These are phyloP conservation scores for Aricia agestis DNA, from an alignment of 1,140 invertebrate genomes.

Conservation along the genomic window DNA sequence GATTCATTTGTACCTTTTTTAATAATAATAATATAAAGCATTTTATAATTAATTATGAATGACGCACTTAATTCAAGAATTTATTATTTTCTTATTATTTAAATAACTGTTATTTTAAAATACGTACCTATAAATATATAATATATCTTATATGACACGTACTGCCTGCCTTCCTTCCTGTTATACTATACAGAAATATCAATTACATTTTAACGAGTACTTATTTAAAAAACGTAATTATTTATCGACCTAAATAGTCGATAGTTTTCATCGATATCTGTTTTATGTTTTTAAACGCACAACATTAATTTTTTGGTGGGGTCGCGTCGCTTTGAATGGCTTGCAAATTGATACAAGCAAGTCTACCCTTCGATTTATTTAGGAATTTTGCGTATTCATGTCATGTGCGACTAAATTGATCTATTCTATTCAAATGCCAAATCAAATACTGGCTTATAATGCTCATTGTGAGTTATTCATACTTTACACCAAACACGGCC, in stretches of 20 bases:
- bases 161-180: too few relatives aligned
- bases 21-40: too few relatives aligned
- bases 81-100: too few relatives aligned
- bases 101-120: too few relatives aligned
- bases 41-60: too few relatives aligned
- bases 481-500: background rate
- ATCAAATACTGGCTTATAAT: conserved; percentile 35
- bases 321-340: conserved; percentile 11
- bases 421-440: conserved; percentile 39
- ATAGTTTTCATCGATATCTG: background rate
- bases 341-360: conserved; percentile 16
- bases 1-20: too few relatives aligned
- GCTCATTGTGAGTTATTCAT: conserved; percentile 19
- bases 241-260: background rate
- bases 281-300: background rate
- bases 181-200: too few relatives aligned
- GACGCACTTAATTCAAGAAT: too few relatives aligned
- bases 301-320: conserved; percentile 13
- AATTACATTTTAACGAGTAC: too few relatives aligned
- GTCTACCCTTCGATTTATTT: conserved; percentile 47
- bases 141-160: too few relatives aligned
- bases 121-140: too few relatives aligned
- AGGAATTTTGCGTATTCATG: conserved; percentile 62
- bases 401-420: conserved; percentile 42
- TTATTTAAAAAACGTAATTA: too few relatives aligned